phyloP scores from a whole-genome alignment of 2,888 invertebrate genomes.

The Cheilosia urbana region DNA sequence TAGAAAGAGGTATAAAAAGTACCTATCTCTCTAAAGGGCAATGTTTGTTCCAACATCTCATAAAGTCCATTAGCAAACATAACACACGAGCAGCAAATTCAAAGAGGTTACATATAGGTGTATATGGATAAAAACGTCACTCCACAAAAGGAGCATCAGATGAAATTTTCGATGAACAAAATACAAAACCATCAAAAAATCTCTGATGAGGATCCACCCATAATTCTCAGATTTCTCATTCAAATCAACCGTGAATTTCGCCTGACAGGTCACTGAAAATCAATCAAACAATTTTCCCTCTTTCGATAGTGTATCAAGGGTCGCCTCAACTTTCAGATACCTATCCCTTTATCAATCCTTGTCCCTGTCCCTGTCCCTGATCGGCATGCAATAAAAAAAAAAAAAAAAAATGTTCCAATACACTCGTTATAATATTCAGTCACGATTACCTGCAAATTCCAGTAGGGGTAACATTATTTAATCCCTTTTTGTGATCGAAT shows the following conservation, averaged over 20 bases:
- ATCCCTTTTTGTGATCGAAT: slow-evolving; percentile 66
- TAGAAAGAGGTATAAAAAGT: background rate
- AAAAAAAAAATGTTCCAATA: slow-evolving; percentile 11
- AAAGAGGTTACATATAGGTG: slow-evolving; percentile 4
- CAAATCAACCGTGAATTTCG: slow-evolving; percentile 54
- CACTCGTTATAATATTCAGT: slow-evolving; percentile 4
- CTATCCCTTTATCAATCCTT: slow-evolving; percentile 43
- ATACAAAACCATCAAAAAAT: slow-evolving; percentile 11
- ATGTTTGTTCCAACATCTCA: slow-evolving; percentile 61
- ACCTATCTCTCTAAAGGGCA: background rate
- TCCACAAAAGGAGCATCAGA: slow-evolving; percentile 1
- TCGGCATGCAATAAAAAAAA: slow-evolving; percentile 31
- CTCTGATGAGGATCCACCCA: slow-evolving; percentile 15
- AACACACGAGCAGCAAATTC: slow-evolving; percentile 25
- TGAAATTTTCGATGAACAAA: slow-evolving; percentile 51
- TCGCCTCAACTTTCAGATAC: slow-evolving; percentile 17
- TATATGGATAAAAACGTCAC: slow-evolving; percentile 13
- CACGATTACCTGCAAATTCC: slow-evolving; percentile 51
- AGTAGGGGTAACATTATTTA: slow-evolving; percentile 70
- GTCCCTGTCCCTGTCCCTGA: background rate
- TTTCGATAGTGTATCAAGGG: background rate
- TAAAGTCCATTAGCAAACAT: slow-evolving; percentile 66
- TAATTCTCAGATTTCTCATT: slow-evolving; percentile 14
- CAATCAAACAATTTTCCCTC: slow-evolving; percentile 55
- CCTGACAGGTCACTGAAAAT: slow-evolving; percentile 57